These are phyloP conservation scores for Hemicordylus capensis DNA, from an alignment of 2,113 vertebrate species.

Conservation along the genomic window DNA sequence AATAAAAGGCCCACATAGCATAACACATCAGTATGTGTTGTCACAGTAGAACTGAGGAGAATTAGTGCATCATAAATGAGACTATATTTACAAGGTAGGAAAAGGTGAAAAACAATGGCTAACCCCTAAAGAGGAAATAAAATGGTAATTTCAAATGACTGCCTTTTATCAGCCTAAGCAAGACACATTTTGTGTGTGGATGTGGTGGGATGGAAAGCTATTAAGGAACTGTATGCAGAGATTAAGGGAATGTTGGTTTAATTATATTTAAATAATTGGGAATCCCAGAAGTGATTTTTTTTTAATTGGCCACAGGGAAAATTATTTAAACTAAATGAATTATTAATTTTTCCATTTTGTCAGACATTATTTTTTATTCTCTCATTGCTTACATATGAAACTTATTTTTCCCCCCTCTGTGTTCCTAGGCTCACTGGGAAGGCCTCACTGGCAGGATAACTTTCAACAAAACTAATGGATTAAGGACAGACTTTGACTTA, in stretches of 20 bases:
- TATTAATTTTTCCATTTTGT: conserved; percentile 46
- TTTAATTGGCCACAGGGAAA: conserved; percentile 37
- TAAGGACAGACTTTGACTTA: conserved; percentile 98
- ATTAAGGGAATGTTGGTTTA: conserved; percentile 21
- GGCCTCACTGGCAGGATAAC: conserved; percentile 97
- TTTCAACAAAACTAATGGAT: conserved; percentile 96
- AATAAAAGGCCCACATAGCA: background rate
- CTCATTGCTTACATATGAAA: conserved; percentile 50
- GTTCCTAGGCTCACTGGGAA: conserved; percentile 93
- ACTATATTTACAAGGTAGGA: conserved; percentile 16
- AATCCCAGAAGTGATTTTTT: conserved; percentile 25
- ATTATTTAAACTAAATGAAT: conserved; percentile 57
- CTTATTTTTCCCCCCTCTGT: conserved; percentile 45
- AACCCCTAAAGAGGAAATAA: background rate
- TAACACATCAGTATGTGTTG: background rate
- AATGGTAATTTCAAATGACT: background rate
- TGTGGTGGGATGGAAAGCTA: background rate
- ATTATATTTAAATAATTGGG: conserved; percentile 9
- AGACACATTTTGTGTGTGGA: background rate
- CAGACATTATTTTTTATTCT: conserved; percentile 26
- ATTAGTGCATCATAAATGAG: conserved; percentile 4
- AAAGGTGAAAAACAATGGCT: background rate
- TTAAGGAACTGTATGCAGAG: conserved; percentile 16
- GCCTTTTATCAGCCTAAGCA: background rate
- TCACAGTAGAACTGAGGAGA: background rate